Conservation (phyloP, 2,113 vertebrate genomes). For the Phasianus colchicus region DNA sequence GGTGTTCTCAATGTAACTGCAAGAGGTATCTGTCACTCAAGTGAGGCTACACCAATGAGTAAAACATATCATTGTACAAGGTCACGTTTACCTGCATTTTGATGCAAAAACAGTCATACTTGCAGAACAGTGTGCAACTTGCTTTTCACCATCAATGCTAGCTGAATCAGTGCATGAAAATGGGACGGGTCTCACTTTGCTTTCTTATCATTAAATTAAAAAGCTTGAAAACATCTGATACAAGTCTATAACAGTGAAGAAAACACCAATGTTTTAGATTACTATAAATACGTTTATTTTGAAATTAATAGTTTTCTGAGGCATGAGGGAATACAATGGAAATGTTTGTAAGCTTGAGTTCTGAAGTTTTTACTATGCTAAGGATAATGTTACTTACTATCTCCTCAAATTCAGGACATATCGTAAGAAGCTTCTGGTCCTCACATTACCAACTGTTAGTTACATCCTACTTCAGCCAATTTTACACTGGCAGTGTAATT, state of each 20-base stretch:
- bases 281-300: constrained; percentile 24
- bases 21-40: background rate
- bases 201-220: constrained; percentile 37
- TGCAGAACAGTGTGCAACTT: rapidly evolving
- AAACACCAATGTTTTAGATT: constrained; percentile 7
- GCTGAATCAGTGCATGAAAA: background rate
- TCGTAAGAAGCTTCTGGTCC: background rate
- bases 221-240: constrained; percentile 10
- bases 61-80: background rate
- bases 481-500: background rate
- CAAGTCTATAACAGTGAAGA: constrained; percentile 6
- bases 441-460: background rate
- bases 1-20: background rate
- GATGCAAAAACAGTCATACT: background rate
- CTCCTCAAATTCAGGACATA: background rate
- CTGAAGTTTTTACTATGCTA: background rate
- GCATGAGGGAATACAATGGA: background rate
- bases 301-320: background rate
- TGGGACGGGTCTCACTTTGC: background rate
- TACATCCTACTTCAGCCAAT: background rate
- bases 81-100: background rate
- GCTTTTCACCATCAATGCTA: background rate
- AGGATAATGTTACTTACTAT: background rate
- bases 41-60: background rate
- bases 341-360: background rate